Evolutionary conservation across 2,113 vertebrate genomes (phyloP), one percentile per base, ranked within the genome.

Genomic region (Apteryx owenii): DNA sequence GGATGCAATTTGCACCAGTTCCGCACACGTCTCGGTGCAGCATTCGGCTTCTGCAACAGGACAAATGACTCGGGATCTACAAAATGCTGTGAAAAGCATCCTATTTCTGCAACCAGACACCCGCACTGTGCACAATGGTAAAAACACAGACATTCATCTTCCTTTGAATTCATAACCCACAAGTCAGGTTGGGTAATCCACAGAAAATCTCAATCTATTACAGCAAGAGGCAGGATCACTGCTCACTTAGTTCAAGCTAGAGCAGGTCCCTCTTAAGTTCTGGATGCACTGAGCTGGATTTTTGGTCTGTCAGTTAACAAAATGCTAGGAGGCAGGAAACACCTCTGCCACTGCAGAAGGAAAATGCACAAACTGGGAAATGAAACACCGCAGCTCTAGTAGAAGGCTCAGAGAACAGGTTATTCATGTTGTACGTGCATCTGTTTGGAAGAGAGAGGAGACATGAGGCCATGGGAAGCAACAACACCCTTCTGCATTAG

Each of bases 1-100:
- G 11, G 77, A 75, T 61, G 56, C 65, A 75, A 81, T 78, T 90
- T 87, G 65, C 70, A 60, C 78, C 76, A 89, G 93, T 85, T 58
- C 89, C 42, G 85, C 82, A 36, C 86, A 70, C 0, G 3, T 38
- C 53, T 73, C 69, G 1, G 4, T 1, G 2, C 79, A 69, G 78
- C 0, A 0, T 16, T 65, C 7, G 7, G 81, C 68, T 80, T 75
- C 38, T 31, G 58, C 0, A 0, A 70, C 77, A 90, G 62, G 61
- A 64, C 58, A 72, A 87, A 92, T 65, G 25, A 80, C 61, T 65
- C 48, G 22, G 73, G 56, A 92, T 26, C 58, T 72, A 20, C 25
- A 84, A 54, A 89, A 5, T 0, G 4, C 29, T 11, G 10, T 44
- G 80, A 86, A 61, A 79, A 65, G 58, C 17, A 61, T 25, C n/a